Conservation (phyloP, 2,888 invertebrate species). For the Dimorphilus gyrociliatus region DNA sequence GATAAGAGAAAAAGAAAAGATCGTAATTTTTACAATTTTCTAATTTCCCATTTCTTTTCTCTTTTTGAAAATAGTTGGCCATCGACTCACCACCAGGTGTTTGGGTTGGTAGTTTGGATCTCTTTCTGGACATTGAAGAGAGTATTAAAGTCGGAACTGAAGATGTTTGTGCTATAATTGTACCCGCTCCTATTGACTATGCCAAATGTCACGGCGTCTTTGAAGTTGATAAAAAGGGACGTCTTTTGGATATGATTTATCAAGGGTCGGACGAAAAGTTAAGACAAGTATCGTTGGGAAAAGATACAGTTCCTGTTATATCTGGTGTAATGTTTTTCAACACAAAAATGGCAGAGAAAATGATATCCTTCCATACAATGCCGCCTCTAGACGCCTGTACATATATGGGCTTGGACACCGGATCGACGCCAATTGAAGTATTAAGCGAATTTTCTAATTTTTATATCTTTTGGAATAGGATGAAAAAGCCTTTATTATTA, state of each 20-base stretch:
- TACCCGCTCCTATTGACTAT: slow-evolving; percentile 24
- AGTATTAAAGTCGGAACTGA: too few relatives aligned
- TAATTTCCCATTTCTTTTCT: too few relatives aligned
- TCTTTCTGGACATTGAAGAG: slow-evolving; percentile 23
- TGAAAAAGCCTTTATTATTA: too few relatives aligned
- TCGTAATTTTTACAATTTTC: too few relatives aligned
- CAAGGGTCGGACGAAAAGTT: background rate
- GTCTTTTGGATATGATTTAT: background rate
- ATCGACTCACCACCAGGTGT: slow-evolving; percentile 29
- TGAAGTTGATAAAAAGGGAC: slow-evolving; percentile 24
- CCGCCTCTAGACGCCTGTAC: slow-evolving; percentile 41
- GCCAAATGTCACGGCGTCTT: slow-evolving; percentile 38
- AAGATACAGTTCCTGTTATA: slow-evolving; percentile 3
- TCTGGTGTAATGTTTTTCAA: slow-evolving; percentile 39
- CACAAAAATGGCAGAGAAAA: slow-evolving; percentile 27
- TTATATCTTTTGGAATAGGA: too few relatives aligned
- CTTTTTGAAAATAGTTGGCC: slow-evolving; percentile 21
- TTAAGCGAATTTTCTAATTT: too few relatives aligned
- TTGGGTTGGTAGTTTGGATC: slow-evolving; percentile 40
- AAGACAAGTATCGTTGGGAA: background rate
- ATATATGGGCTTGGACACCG: slow-evolving; percentile 42
- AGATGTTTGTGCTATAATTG: slow-evolving; percentile 32
- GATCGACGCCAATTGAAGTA: slow-evolving; percentile 38
- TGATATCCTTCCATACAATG: slow-evolving; percentile 36
- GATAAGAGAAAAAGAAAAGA: too few relatives aligned